Conservation (phyloP, 2,888 invertebrate species). For the Malacosoma neustria region DNA sequence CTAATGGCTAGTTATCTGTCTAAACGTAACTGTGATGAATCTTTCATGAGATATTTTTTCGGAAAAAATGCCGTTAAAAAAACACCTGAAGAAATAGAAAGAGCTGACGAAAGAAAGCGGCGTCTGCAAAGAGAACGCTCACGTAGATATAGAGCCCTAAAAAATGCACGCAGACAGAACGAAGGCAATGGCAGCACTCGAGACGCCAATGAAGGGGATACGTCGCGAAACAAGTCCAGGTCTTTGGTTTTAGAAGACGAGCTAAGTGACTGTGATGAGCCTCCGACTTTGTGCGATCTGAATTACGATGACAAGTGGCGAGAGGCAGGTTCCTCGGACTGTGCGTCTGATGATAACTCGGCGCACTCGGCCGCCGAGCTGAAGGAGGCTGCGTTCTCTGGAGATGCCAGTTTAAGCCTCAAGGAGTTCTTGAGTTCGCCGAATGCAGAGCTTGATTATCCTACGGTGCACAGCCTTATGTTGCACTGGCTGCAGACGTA, state of each 20-base stretch:
- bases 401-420: slow-evolving; percentile 39
- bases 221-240: slow-evolving; percentile 35
- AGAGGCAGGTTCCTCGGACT: slow-evolving; percentile 46
- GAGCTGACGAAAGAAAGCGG: slow-evolving; percentile 62
- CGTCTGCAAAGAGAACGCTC: slow-evolving; percentile 60
- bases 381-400: slow-evolving; percentile 27
- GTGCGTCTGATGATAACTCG: slow-evolving; percentile 61
- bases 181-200: slow-evolving; percentile 41
- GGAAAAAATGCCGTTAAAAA: slow-evolving; percentile 62
- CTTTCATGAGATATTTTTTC: slow-evolving; percentile 68
- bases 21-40: slow-evolving; percentile 67
- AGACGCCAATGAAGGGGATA: slow-evolving; percentile 32
- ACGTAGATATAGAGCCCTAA: slow-evolving; percentile 57
- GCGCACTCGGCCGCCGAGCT: slow-evolving; percentile 51
- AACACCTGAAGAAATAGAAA: slow-evolving; percentile 59
- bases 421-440: slow-evolving; percentile 58
- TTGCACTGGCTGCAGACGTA: slow-evolving; percentile 72
- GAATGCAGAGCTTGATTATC: slow-evolving; percentile 62
- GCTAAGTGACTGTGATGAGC: slow-evolving; percentile 57
- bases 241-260: slow-evolving; percentile 43
- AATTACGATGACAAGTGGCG: slow-evolving; percentile 56
- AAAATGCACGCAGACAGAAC: slow-evolving; percentile 61
- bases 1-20: slow-evolving; percentile 66
- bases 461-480: slow-evolving; percentile 68
- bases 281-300: slow-evolving; percentile 60